A percentile compares a stretch with the other conserved stretches of the same genome.
Evolutionary conservation across 2,113 vertebrate genomes (phyloP).

Genomic region (Edolisoma coerulescens): DNA sequence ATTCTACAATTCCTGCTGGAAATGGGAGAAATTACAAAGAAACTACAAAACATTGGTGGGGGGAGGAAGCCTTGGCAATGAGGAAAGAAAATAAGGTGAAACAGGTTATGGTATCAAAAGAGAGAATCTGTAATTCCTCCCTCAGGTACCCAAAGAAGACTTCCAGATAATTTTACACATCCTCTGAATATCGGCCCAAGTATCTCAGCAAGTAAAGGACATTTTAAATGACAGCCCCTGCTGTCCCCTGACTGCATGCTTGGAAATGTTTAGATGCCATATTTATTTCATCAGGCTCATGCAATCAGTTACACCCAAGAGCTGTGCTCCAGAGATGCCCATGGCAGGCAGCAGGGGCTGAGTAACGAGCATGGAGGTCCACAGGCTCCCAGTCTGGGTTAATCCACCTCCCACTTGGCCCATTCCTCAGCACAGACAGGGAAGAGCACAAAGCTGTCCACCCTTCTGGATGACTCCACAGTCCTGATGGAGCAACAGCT

Average conservation of each 20-base stretch:
- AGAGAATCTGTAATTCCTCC: background rate
- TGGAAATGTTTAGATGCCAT: constrained; percentile 41
- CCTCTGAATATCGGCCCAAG: constrained; percentile 15
- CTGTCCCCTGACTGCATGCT: constrained; percentile 38
- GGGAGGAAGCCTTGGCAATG: background rate
- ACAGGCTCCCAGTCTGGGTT: constrained; percentile 17
- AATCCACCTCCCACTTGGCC: constrained; percentile 45
- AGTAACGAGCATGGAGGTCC: constrained; percentile 47
- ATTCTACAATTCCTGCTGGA: background rate
- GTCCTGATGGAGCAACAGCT: constrained; percentile 34
- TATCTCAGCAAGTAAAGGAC: constrained; percentile 1
- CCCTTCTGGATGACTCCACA: constrained; percentile 23
- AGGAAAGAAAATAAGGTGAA: background rate
- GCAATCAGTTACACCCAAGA: constrained; percentile 65
- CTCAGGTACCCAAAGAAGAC: constrained; percentile 9
- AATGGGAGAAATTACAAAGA: background rate
- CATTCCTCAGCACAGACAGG: constrained; percentile 10
- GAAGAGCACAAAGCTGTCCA: constrained; percentile 36
- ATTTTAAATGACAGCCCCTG: background rate
- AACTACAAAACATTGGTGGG: background rate
- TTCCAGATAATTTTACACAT: background rate
- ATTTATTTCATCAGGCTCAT: constrained; percentile 61
- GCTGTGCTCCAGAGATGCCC: constrained; percentile 41
- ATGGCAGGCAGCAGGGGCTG: constrained; percentile 49
- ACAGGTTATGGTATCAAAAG: background rate